Evolutionary conservation across 1,140 invertebrate species (phyloP), one percentile per base, ranked within the genome.

Genomic region (Lepidurus arcticus): DNA sequence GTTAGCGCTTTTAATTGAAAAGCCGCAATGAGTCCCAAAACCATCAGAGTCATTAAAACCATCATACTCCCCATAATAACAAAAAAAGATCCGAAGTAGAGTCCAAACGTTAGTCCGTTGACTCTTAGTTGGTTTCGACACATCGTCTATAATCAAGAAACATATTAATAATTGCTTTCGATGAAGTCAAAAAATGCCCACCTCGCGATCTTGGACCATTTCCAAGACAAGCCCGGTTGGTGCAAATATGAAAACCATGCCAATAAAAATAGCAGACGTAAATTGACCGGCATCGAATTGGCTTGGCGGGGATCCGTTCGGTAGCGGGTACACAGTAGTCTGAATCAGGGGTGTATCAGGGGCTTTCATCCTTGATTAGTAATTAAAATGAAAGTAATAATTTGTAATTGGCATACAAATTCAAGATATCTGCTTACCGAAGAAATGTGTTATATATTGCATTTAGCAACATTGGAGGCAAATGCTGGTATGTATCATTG

Each of bases 171-270:
- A 80, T 76, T 75, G 13, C 16, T 53, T 78, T 16, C 47, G 42
- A 78, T 79, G 7, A 75, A 74, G 77, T 34, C 34, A 1, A 34
- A 34, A 34, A 16, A 74, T 44, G 80, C 81, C 84, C 86, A 94
- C 93, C 88, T 94, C 91, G 84, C 92, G 87, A 85, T 95, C 93
- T 82, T 92, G 90, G 1, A 94, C 93, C 85, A 94, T 90, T 78
- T 93, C 92, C n/a, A 92, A 89, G 11, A 90, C 91, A 80, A 94
- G 86, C 45, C 90, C 91, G 75, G 93, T 89, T 0, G 93, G 90
- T 45, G 94, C 88, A 73, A 93, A 83, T 3, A 91, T 89, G 82
- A 94, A 93, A 75, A 91, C 90, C 89, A 94, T 90, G 11, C 92
- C 93, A 82, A 94, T 89, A 79, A 93, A 90, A 1, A 92, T 86